These are phyloP conservation scores for Florisuga fusca DNA, from an alignment of 2,797 vertebrate genomes.

Conservation along the genomic window DNA sequence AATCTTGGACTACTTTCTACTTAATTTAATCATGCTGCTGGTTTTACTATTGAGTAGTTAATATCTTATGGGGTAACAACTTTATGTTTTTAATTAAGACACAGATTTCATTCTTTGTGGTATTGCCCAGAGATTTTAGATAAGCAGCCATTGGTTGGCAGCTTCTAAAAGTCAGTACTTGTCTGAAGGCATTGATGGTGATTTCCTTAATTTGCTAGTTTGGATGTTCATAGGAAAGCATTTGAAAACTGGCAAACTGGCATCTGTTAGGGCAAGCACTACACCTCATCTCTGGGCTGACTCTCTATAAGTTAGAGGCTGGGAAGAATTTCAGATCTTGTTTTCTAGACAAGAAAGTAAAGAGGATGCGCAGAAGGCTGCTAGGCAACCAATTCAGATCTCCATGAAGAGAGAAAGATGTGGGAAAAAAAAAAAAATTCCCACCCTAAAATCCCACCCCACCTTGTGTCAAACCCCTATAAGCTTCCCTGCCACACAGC, in stretches of 20 bases:
- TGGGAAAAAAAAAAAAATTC: neutral
- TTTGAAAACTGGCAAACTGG: slow-evolving; percentile 14
- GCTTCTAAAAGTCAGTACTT: slow-evolving; percentile 20
- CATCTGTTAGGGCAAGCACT: neutral
- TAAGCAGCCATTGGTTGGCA: neutral
- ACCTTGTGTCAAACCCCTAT: neutral
- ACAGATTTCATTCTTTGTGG: neutral
- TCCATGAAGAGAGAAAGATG: neutral
- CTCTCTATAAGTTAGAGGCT: neutral
- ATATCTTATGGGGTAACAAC: neutral
- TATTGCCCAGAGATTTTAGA: slow-evolving; percentile 19
- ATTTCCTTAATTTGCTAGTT: slow-evolving; percentile 36
- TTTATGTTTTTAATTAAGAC: neutral
- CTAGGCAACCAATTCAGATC: neutral
- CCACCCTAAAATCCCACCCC: neutral
- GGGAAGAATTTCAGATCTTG: neutral
- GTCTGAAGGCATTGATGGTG: slow-evolving; percentile 63
- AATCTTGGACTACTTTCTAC: slow-evolving; percentile 39
- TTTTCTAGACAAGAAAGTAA: slow-evolving; percentile 1
- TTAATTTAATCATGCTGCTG: slow-evolving; percentile 22
- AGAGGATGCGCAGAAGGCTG: neutral
- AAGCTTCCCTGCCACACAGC: neutral
- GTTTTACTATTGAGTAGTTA: neutral
- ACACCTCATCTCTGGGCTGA: neutral
- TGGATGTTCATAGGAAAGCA: slow-evolving; percentile 8